A percentile compares a stretch with the other conserved stretches of the same genome.
These are phyloP conservation scores for Ephialtes manifestator DNA, from an alignment of 2,888 invertebrate genomes.

Conservation along the genomic window DNA sequence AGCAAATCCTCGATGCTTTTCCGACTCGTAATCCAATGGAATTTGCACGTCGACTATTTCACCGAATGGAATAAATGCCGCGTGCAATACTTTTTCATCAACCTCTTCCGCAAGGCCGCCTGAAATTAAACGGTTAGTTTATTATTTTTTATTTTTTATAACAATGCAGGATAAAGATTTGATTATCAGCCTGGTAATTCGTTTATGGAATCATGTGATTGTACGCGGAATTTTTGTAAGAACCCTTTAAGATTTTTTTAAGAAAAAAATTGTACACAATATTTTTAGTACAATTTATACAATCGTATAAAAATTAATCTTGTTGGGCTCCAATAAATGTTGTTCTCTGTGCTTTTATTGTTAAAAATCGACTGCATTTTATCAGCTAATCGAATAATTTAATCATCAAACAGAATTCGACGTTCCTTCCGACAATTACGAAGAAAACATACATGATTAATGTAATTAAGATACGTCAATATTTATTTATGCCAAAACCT, in stretches of 20 bases:
- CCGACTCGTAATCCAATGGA: conserved; percentile 98
- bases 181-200: too few species aligned
- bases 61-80: conserved; percentile 99
- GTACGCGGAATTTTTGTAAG: too few species aligned
- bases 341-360: not conserved
- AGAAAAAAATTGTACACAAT: too few species aligned
- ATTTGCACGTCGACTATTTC: conserved; percentile 99
- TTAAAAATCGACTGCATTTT: not conserved
- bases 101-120: conserved; percentile 97
- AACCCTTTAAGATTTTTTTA: too few species aligned
- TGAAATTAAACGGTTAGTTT: conserved; percentile 67
- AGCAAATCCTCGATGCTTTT: conserved; percentile 99
- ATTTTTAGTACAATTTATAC: too few species aligned
- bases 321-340: not conserved
- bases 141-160: not conserved
- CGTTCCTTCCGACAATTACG: not conserved
- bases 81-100: conserved; percentile 97
- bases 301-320: too few species aligned
- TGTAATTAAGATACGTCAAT: not conserved
- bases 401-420: not conserved
- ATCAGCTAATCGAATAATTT: not conserved
- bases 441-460: not conserved
- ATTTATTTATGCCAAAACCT: not conserved
- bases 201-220: too few species aligned
- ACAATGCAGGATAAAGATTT: not conserved